phyloP scores from a whole-genome alignment of 2,888 invertebrate genomes.

The Dorcus parallelipipedus region DNA sequence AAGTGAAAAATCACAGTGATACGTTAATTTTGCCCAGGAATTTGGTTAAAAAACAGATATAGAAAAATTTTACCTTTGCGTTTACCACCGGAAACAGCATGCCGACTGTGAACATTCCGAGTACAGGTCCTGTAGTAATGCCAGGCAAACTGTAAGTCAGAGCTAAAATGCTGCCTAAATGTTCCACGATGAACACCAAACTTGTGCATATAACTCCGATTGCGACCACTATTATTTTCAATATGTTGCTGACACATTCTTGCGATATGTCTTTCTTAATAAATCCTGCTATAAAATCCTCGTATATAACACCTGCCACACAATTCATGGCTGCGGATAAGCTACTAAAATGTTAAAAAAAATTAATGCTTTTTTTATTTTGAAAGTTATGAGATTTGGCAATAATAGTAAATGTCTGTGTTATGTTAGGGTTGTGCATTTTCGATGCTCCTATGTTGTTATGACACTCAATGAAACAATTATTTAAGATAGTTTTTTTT shows the following conservation, averaged over 20 bases:
- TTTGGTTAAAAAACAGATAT: conserved; percentile 17
- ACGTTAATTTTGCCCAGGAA: no score
- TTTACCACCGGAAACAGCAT: conserved; percentile 64
- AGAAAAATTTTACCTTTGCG: conserved; percentile 55
- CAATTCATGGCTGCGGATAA: conserved; percentile 62
- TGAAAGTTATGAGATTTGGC: neutral
- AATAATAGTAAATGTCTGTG: conserved; percentile 49
- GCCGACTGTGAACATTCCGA: conserved; percentile 65
- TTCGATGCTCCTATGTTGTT: no score
- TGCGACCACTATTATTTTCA: conserved; percentile 52
- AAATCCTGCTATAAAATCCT: conserved; percentile 58
- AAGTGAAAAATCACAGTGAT: no score
- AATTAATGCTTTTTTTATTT: neutral
- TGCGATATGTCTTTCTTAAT: conserved; percentile 53
- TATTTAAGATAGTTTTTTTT: no score
- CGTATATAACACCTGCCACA: conserved; percentile 61
- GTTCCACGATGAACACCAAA: conserved; percentile 60
- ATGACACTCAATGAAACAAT: no score
- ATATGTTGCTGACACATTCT: conserved; percentile 54
- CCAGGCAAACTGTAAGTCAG: conserved; percentile 62
- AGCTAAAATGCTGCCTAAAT: conserved; percentile 65
- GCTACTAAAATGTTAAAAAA: conserved; percentile 50
- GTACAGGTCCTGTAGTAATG: conserved; percentile 60
- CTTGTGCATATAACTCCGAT: conserved; percentile 70
- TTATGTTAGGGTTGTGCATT: conserved; percentile 59